Percentiles rank a stretch among this genome's conserved stretches.
Evolutionary conservation across 1,140 invertebrate species (phyloP).

Genomic region (Atta colombica): DNA sequence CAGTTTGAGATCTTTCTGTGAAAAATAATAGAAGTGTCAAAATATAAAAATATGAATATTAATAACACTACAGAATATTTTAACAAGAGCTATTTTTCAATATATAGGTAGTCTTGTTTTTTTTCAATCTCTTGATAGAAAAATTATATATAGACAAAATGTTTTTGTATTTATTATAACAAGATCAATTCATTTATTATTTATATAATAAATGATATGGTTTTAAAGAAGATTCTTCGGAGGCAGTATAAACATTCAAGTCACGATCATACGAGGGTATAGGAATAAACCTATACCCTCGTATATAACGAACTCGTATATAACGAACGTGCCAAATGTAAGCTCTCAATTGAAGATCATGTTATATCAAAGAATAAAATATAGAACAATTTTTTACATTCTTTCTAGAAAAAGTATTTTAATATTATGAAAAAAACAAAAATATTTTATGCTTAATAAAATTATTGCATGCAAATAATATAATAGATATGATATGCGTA

Average conservation of each 20-base stretch:
- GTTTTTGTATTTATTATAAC: not conserved
- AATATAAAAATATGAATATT: not conserved
- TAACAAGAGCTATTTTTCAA: not conserved
- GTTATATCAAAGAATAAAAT: not conserved
- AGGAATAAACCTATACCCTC: not conserved
- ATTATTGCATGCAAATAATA: too few relatives aligned
- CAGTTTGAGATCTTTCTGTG: not conserved
- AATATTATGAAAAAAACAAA: too few relatives aligned
- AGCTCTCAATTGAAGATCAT: slow-evolving; percentile 5
- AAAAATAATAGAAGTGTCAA: not conserved
- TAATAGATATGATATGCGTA: too few relatives aligned
- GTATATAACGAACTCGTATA: too few relatives aligned
- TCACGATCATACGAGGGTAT: slow-evolving; percentile 13
- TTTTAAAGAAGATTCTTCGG: not conserved
- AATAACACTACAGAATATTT: not conserved
- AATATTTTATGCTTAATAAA: too few relatives aligned
- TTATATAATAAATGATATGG: not conserved
- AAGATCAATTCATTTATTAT: not conserved
- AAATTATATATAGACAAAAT: not conserved
- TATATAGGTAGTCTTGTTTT: not conserved
- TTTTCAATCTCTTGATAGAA: too few relatives aligned
- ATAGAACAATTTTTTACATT: not conserved
- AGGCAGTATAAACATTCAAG: slow-evolving; percentile 13
- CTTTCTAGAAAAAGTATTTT: not conserved
- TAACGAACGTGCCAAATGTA: slow-evolving; percentile 9